A percentile compares a stretch with the other conserved stretches of the same genome.
Evolutionary conservation across 2,797 vertebrate species (phyloP).

Genomic region (Odontamblyopus rebecca): DNA sequence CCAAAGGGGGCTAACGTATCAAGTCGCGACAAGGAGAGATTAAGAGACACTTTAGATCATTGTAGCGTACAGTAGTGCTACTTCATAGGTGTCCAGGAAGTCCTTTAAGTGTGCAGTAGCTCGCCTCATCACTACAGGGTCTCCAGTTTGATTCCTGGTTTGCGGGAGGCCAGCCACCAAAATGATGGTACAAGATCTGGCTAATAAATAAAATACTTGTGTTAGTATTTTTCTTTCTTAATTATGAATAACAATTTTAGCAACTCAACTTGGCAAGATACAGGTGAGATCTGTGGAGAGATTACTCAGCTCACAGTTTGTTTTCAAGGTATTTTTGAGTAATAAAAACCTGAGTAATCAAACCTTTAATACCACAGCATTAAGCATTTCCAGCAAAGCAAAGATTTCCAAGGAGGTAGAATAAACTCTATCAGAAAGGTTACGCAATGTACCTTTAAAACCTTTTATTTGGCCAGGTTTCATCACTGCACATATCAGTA

Average conservation of each 20-base stretch:
- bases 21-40: slow-evolving; percentile 20
- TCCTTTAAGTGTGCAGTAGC: neutral
- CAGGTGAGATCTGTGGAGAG: too few species aligned
- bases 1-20: slow-evolving; percentile 24
- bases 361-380: too few species aligned
- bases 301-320: too few species aligned
- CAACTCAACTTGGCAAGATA: too few species aligned
- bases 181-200: neutral
- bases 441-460: slow-evolving; percentile 6
- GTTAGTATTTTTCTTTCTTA: too few species aligned
- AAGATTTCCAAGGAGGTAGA: neutral
- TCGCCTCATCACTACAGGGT: neutral
- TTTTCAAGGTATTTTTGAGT: too few species aligned
- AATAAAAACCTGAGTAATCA: too few species aligned
- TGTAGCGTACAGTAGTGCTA: neutral
- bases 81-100: neutral
- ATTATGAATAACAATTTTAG: too few species aligned
- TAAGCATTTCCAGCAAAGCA: too few species aligned
- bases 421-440: neutral
- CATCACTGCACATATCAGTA: slow-evolving; percentile 7
- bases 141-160: neutral
- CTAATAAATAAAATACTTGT: too few species aligned
- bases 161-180: neutral
- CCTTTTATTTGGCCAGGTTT: neutral
- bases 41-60: neutral